Conservation (phyloP, 2,888 invertebrate species). For the Ochlodes sylvanus region DNA sequence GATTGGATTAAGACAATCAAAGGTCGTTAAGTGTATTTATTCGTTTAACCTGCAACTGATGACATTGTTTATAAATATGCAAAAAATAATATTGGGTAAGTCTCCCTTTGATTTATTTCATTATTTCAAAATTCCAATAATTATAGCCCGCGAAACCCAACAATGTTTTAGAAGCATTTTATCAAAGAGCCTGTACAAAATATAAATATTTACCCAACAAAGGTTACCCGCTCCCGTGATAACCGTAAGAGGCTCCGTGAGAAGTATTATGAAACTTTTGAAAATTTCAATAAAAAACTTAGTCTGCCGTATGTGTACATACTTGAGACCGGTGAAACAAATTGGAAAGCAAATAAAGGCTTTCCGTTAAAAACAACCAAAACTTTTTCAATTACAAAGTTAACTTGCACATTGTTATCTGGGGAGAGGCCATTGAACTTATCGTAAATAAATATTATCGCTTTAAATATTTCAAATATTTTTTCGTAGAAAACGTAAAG, state of each 20-base stretch:
- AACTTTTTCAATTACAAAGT: conserved; percentile 84
- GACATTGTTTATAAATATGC: no score
- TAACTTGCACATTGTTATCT: conserved; percentile 70
- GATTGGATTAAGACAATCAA: no score
- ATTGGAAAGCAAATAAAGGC: conserved; percentile 66
- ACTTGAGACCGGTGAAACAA: conserved; percentile 59
- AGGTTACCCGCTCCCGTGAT: conserved; percentile 24
- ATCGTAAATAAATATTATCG: conserved; percentile 31
- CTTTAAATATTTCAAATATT: conserved; percentile 10
- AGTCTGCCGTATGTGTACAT: conserved; percentile 51
- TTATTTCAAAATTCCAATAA: neutral
- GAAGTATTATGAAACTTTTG: conserved; percentile 47
- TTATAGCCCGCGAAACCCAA: neutral
- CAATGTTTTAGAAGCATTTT: conserved; percentile 22
- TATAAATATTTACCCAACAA: conserved; percentile 31
- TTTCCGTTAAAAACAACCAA: conserved; percentile 64
- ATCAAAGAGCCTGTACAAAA: conserved; percentile 28
- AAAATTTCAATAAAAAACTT: conserved; percentile 57
- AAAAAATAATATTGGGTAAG: neutral
- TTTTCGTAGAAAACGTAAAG: conserved; percentile 1
- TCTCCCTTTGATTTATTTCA: conserved; percentile 57
- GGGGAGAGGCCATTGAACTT: conserved; percentile 51
- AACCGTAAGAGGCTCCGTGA: conserved; percentile 33
- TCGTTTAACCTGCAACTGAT: no score
- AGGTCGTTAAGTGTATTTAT: no score